Evolutionary conservation across 2,888 invertebrate genomes (phyloP).

Genomic region (Dendrolimus houi): DNA sequence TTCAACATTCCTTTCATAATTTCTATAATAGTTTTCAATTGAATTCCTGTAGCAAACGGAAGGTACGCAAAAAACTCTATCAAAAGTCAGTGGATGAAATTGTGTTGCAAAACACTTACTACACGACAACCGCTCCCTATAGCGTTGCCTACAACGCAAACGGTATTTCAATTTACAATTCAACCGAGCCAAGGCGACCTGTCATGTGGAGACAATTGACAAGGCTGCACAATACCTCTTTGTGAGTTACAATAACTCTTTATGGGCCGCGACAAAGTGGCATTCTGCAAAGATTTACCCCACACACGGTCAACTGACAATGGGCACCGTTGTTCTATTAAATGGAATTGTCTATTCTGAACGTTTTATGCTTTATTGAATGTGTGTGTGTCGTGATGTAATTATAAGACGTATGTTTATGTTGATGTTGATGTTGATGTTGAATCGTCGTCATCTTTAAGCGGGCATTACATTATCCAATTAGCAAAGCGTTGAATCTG

Average conservation of each 20-base stretch:
- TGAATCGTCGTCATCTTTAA: too few relatives aligned
- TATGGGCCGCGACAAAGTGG: slow-evolving; percentile 55
- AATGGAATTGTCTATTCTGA: background rate
- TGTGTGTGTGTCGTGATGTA: background rate
- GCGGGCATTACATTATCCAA: too few relatives aligned
- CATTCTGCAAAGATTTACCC: slow-evolving; percentile 63
- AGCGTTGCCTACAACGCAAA: slow-evolving; percentile 27
- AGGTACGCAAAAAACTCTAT: too few relatives aligned
- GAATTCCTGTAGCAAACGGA: too few relatives aligned
- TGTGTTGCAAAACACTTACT: too few relatives aligned
- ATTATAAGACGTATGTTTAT: background rate
- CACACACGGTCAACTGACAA: slow-evolving; percentile 20
- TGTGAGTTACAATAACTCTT: slow-evolving; percentile 55
- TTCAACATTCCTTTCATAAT: too few relatives aligned
- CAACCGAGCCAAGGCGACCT: slow-evolving; percentile 27
- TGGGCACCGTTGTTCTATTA: background rate
- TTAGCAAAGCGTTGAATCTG: too few relatives aligned
- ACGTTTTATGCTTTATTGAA: background rate
- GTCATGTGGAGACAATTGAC: slow-evolving; percentile 50
- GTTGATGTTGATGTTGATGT: background rate
- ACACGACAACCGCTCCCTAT: too few relatives aligned
- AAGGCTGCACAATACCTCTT: slow-evolving; percentile 57
- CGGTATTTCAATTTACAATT: slow-evolving; percentile 11
- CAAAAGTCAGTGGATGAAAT: too few relatives aligned
- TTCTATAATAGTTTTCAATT: too few relatives aligned